Evolutionary conservation across 2,888 invertebrate genomes (phyloP).

Genomic region (Magallana nippona): DNA sequence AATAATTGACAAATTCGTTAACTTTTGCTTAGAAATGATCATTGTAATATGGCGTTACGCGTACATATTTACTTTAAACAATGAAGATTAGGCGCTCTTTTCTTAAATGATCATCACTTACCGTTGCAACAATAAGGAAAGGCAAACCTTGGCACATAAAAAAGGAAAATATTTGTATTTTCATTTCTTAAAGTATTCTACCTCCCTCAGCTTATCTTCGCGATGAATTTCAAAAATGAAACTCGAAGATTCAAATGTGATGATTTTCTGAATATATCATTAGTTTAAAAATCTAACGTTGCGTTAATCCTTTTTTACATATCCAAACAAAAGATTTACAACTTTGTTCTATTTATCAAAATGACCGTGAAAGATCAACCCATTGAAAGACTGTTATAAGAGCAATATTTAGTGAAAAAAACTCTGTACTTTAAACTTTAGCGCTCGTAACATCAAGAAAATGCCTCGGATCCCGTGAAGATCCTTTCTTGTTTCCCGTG

Average conservation of each 20-base stretch:
- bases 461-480: background rate
- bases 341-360: slow-evolving; percentile 9
- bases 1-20: too few relatives aligned
- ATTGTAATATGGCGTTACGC: too few relatives aligned
- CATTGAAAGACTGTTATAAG: background rate
- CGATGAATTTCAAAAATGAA: background rate
- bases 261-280: background rate
- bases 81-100: too few relatives aligned
- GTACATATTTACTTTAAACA: too few relatives aligned
- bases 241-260: background rate
- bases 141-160: background rate
- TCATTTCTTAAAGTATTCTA: background rate
- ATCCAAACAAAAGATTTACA: slow-evolving; percentile 6
- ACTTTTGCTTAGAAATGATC: too few relatives aligned
- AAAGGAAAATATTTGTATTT: background rate
- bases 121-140: background rate
- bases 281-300: background rate
- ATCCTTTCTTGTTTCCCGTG: background rate
- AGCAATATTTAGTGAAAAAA: background rate
- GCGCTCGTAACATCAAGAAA: background rate
- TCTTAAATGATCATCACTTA: background rate
- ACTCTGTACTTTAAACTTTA: background rate
- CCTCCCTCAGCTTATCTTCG: background rate
- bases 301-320: background rate
- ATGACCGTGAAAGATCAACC: background rate